Conservation (phyloP, 2,113 vertebrate genomes). For the Rhynchomys soricoides region DNA sequence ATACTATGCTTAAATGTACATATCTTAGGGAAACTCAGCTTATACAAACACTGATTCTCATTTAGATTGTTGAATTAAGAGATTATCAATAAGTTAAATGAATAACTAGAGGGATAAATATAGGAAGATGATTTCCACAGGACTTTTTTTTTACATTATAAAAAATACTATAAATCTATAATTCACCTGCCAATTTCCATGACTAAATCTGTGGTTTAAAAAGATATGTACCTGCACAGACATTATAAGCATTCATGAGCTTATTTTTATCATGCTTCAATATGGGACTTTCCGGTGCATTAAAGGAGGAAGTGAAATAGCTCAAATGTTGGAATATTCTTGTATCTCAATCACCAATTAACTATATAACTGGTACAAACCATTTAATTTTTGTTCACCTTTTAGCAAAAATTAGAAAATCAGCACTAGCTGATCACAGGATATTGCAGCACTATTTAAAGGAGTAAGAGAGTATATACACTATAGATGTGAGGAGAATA, state of each 20-base stretch:
- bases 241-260: constrained; percentile 26
- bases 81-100: constrained; percentile 64
- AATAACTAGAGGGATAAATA: constrained; percentile 42
- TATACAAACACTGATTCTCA: constrained; percentile 59
- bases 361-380: constrained; percentile 19
- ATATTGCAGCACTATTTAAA: constrained; percentile 67
- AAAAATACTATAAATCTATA: neutral
- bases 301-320: constrained; percentile 20
- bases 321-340: constrained; percentile 42
- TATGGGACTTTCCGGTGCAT: constrained; percentile 50
- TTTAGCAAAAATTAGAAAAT: constrained; percentile 68
- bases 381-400: constrained; percentile 56
- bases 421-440: constrained; percentile 39
- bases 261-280: constrained; percentile 56
- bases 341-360: constrained; percentile 52
- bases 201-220: constrained; percentile 43
- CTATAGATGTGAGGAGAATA: constrained; percentile 49
- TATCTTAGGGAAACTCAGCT: constrained; percentile 62
- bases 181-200: constrained; percentile 20
- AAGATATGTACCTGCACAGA: constrained; percentile 38
- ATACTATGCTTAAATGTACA: constrained; percentile 55
- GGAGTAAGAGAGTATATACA: constrained; percentile 57
- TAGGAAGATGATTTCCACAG: neutral
- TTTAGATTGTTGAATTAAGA: constrained; percentile 62
- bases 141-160: constrained; percentile 23